These are phyloP conservation scores for Trypoxylus dichotomus DNA, from an alignment of 1,140 invertebrate species.

Conservation along the genomic window DNA sequence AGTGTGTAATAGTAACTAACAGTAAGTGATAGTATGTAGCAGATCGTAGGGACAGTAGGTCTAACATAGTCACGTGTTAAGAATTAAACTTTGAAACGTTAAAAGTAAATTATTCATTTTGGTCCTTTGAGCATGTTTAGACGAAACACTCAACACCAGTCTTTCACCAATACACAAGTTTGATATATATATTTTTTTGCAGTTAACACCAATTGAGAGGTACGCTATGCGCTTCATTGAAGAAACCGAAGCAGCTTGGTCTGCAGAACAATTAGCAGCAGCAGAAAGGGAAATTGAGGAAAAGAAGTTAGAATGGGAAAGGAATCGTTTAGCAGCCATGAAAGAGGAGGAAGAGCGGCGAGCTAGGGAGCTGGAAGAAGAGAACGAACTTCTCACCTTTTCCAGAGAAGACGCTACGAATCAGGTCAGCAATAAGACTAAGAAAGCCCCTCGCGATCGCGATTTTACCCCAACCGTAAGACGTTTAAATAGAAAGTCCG, in stretches of 20 bases:
- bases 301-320: slow-evolving; percentile 93
- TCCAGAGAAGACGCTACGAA: slow-evolving; percentile 73
- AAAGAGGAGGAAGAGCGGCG: slow-evolving; percentile 71
- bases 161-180: neutral
- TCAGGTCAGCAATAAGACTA: slow-evolving; percentile 72
- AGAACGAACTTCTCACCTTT: slow-evolving; percentile 69
- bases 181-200: neutral
- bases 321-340: slow-evolving; percentile 74
- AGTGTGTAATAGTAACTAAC: no score
- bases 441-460: slow-evolving; percentile 35
- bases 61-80: no score
- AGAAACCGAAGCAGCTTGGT: slow-evolving; percentile 80
- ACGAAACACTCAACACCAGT: no score
- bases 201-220: slow-evolving; percentile 67
- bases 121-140: no score
- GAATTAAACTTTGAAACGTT: no score
- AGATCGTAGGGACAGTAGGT: no score
- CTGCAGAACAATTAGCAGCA: slow-evolving; percentile 80
- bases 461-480: neutral
- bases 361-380: slow-evolving; percentile 62
- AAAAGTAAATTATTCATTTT: no score
- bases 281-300: slow-evolving; percentile 90
- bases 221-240: slow-evolving; percentile 94
- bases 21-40: no score
- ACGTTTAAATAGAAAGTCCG: neutral